Percentiles rank a stretch among this genome's conserved stretches.
Conservation (phyloP, 2,797 vertebrate species). For the Chloroceryle inda region DNA sequence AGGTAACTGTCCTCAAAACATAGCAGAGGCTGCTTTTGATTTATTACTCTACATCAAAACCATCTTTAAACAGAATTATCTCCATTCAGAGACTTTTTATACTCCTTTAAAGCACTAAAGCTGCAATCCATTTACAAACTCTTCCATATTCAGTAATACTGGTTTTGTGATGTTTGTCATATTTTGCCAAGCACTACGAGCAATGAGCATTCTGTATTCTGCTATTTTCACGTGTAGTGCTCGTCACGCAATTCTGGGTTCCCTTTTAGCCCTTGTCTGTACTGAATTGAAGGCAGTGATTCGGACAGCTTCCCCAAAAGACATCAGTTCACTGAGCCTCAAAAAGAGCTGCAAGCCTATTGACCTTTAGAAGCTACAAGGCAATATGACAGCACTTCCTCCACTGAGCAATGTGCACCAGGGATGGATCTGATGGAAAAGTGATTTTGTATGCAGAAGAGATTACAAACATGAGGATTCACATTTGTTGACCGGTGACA, state of each 20-base stretch:
- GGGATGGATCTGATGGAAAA: neutral
- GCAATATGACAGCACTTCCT: neutral
- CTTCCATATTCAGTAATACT: neutral
- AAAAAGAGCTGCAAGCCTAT: neutral
- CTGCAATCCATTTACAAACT: neutral
- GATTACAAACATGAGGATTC: neutral
- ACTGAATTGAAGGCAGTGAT: neutral
- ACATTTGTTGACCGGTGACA: neutral
- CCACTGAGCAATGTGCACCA: accelerated
- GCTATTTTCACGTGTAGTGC: neutral
- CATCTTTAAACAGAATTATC: neutral
- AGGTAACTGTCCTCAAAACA: neutral
- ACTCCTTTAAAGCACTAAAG: neutral
- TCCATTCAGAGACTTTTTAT: neutral
- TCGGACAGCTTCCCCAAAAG: neutral
- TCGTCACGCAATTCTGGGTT: neutral
- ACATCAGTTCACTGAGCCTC: neutral
- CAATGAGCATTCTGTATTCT: neutral
- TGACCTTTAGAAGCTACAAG: conserved; percentile 9
- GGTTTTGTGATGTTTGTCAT: neutral
- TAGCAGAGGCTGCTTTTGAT: neutral
- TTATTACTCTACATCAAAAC: neutral
- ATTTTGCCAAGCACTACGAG: neutral
- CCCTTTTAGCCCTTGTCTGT: neutral
- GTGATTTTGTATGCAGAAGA: neutral